Evolutionary conservation across 2,888 invertebrate species (phyloP), one percentile per base, ranked within the genome.

Genomic region (Thymelicus sylvestris): DNA sequence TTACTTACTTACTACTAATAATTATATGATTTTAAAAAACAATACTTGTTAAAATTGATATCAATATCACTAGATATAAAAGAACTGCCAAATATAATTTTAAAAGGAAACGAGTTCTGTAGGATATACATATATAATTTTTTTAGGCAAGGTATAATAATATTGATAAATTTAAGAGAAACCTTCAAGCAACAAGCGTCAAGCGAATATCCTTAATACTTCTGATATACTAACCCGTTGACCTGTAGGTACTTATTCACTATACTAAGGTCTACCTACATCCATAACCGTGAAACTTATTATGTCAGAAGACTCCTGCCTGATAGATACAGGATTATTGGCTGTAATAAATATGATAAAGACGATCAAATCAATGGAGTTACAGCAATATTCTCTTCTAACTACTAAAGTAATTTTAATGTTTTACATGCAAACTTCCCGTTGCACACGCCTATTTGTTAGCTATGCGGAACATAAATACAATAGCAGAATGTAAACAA

Each of bases 401-500:
- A 7, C 19, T 4, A 15, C 2, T 1, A 52, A 52, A 8, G 7
- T 52, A 19, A 52, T 52, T 19, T 52, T 19, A 52, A 52, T 7
- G 19, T 19, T 50, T 50, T 15, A 50, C 50, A n/a, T 15, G 15
- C 50, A n/a, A 50, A 50, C 50, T 7, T n/a, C 7, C 52, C 3
- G 52, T 52, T 6, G 5, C 8, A 13, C 15, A 13, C 15, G 13
- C 15, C 13, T 52, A 19, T 52, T 7, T 52, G 52, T 52, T 52
- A 7, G 52, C 52, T 52, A 19, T 19, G 15, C 52, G 52, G 55
- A 55, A 24, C 10, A 55, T 24, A 55, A 55, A 55, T 24, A 44
- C 7, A 55, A 55, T 55, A 55, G 24, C 19, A 24, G 55, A n/a
- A 59, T 39, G 31, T 59, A 39, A 39, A 59, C 38, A 59, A 38